These are phyloP conservation scores for Oriolus oriolus DNA, from an alignment of 2,113 vertebrate species.

Conservation along the genomic window DNA sequence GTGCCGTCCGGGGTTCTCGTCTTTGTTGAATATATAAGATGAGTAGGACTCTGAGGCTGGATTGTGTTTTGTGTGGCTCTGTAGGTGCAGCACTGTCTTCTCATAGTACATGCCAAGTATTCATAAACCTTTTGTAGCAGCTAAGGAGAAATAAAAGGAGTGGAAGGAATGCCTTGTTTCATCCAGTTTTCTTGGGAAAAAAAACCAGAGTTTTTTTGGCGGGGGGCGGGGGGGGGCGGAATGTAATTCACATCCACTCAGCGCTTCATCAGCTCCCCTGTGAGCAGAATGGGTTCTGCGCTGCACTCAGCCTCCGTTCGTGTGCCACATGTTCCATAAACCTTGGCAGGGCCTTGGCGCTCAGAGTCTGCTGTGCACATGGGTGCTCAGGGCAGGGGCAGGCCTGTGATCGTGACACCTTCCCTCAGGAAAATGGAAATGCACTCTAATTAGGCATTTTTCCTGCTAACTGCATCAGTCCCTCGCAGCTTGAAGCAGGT, in stretches of 20 bases:
- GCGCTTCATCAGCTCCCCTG: not conserved
- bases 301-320: not conserved
- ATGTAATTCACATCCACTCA: not conserved
- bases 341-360: not conserved
- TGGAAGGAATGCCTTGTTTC: not conserved
- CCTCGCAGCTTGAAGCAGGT: not conserved
- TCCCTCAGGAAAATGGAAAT: conserved; percentile 4
- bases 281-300: not conserved
- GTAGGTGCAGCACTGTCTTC: not conserved
- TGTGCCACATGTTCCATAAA: not conserved
- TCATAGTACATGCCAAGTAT: not conserved
- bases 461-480: not conserved
- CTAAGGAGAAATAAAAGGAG: not conserved
- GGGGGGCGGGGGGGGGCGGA: accelerated
- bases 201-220: accelerated
- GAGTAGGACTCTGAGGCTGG: not conserved
- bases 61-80: not conserved
- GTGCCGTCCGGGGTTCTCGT: accelerated
- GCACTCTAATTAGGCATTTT: not conserved
- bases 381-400: not conserved
- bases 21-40: not conserved
- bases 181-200: not conserved
- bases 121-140: not conserved
- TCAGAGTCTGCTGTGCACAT: not conserved
- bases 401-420: not conserved